phyloP scores from a whole-genome alignment of 2,113 vertebrate species.

The Ammodytes marinus region DNA sequence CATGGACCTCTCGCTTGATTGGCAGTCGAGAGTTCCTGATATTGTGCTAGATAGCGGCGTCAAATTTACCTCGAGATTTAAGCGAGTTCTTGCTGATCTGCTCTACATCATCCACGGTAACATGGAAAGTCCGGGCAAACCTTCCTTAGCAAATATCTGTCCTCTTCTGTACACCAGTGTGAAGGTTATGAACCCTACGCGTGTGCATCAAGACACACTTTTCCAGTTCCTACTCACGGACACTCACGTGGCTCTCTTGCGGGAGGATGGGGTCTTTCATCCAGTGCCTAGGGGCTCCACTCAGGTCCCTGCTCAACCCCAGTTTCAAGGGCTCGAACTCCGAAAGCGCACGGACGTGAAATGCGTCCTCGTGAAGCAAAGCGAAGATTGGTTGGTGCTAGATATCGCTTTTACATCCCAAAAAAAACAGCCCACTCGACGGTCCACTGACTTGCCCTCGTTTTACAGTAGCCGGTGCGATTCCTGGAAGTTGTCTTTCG shows the following conservation, averaged over 20 bases:
- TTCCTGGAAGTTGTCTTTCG: slow-evolving; percentile 86
- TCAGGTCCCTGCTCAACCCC: slow-evolving; percentile 52
- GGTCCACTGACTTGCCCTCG: rapidly evolving
- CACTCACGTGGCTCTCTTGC: slow-evolving; percentile 83
- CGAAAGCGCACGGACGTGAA: slow-evolving; percentile 73
- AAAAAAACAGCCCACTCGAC: not conserved
- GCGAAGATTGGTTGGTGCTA: slow-evolving; percentile 69
- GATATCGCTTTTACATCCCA: slow-evolving; percentile 80
- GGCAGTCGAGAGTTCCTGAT: slow-evolving; percentile 78
- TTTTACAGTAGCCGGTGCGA: slow-evolving; percentile 12
- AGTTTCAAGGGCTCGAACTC: slow-evolving; percentile 77
- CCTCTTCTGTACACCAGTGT: slow-evolving; percentile 86
- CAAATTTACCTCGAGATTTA: slow-evolving; percentile 84
- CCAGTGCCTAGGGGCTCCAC: slow-evolving; percentile 36
- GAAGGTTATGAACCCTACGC: slow-evolving; percentile 54
- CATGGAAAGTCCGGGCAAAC: slow-evolving; percentile 73
- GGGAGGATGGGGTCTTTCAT: slow-evolving; percentile 74
- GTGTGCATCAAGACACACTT: slow-evolving; percentile 3
- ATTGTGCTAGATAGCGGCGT: slow-evolving; percentile 76
- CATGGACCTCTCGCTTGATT: slow-evolving; percentile 86
- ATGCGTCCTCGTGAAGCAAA: slow-evolving; percentile 78
- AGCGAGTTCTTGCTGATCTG: slow-evolving; percentile 84
- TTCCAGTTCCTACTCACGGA: slow-evolving; percentile 84
- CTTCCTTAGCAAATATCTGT: slow-evolving; percentile 78
- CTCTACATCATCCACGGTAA: slow-evolving; percentile 88